Evolutionary conservation across 2,797 vertebrate species (phyloP).

Genomic region (Falco naumanni): DNA sequence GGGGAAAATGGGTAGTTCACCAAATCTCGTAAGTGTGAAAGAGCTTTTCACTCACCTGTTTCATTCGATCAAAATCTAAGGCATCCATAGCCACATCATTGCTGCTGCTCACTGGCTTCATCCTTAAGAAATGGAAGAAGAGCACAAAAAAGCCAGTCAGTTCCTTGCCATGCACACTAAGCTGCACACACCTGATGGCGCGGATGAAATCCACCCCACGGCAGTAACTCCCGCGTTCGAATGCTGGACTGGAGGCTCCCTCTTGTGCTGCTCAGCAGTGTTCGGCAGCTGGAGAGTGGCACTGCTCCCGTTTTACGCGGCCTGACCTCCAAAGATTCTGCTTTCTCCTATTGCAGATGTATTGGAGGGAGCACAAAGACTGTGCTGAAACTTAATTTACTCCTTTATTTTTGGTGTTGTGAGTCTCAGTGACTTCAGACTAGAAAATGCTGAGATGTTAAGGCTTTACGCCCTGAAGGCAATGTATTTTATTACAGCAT

Average conservation of each 20-base stretch:
- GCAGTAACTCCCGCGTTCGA: not conserved
- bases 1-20: conserved; percentile 65
- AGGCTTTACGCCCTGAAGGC: too few species aligned
- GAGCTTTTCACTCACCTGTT: conserved; percentile 84
- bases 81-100: conserved; percentile 89
- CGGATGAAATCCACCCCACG: not conserved
- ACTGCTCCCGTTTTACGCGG: not conserved
- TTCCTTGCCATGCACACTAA: not conserved
- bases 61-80: conserved; percentile 98
- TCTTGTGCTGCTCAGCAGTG: not conserved
- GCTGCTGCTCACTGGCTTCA: conserved; percentile 91
- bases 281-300: not conserved
- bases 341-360: not conserved
- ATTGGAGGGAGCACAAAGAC: not conserved
- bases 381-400: not conserved
- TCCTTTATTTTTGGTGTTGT: not conserved
- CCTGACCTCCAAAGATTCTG: not conserved
- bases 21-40: not conserved
- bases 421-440: not conserved
- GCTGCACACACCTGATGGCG: not conserved
- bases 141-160: not conserved
- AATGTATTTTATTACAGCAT: not conserved
- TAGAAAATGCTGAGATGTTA: not conserved
- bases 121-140: conserved; percentile 77
- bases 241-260: not conserved